phyloP scores from a whole-genome alignment of 2,888 invertebrate species.

The Malthinus flaveolus region DNA sequence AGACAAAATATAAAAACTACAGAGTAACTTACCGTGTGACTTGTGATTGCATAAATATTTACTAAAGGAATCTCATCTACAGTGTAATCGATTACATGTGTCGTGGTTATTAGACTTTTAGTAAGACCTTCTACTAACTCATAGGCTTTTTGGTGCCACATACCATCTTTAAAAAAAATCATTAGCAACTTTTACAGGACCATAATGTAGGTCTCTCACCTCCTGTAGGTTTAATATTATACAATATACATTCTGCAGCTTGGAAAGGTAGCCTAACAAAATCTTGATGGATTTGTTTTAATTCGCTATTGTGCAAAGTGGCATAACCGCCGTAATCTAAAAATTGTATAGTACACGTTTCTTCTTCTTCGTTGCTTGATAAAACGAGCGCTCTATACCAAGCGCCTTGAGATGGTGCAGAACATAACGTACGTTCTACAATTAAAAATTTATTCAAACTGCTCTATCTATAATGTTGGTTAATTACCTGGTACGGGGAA shows the following conservation, averaged over 20 bases:
- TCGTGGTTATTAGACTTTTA: constrained; percentile 81
- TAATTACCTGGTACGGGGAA: constrained; percentile 71
- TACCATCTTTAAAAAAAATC: constrained; percentile 48
- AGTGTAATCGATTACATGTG: constrained; percentile 84
- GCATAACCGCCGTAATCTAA: constrained; percentile 96
- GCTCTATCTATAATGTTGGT: background rate
- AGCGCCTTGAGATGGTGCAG: constrained; percentile 78
- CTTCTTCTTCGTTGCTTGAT: constrained; percentile 66
- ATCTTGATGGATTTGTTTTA: constrained; percentile 92
- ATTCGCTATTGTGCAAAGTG: constrained; percentile 71
- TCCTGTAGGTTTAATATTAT: constrained; percentile 80
- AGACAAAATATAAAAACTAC: constrained; percentile 57
- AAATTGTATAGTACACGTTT: constrained; percentile 80
- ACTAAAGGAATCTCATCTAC: constrained; percentile 79
- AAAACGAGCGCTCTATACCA: constrained; percentile 89
- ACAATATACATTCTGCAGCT: constrained; percentile 92
- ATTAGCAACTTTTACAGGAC: background rate
- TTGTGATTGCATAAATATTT: constrained; percentile 74
- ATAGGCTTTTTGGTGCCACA: constrained; percentile 79
- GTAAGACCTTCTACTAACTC: constrained; percentile 79
- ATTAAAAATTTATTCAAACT: constrained; percentile 30
- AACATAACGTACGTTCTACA: constrained; percentile 85
- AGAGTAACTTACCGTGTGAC: constrained; percentile 59
- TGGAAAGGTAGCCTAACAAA: constrained; percentile 96
- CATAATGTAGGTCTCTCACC: constrained; percentile 56